A percentile compares a stretch with the other conserved stretches of the same genome.
phyloP scores from a whole-genome alignment of 2,888 invertebrate genomes.

The Dendrolimus houi region DNA sequence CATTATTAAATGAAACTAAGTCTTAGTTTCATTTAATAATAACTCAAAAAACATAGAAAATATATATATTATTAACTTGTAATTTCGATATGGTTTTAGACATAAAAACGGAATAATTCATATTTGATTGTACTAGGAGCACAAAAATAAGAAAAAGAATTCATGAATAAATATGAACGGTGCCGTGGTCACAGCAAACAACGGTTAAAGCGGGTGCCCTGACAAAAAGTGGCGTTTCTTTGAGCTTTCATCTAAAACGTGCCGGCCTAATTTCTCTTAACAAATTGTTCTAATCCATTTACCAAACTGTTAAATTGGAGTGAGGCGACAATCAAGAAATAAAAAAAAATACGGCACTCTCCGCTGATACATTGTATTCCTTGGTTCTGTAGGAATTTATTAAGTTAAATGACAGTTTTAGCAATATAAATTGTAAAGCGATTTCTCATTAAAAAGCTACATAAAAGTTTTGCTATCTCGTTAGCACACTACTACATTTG shows the following conservation, averaged over 20 bases:
- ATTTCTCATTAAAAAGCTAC: no score
- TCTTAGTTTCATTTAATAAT: no score
- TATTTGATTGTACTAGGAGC: neutral
- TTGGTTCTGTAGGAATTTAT: neutral
- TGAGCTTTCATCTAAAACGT: conserved; percentile 10
- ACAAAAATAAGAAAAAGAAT: conserved; percentile 10
- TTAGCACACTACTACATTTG: no score
- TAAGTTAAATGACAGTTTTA: no score
- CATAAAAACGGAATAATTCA: no score
- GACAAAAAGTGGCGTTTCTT: conserved; percentile 28
- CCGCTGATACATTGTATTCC: conserved; percentile 2
- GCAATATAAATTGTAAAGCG: no score
- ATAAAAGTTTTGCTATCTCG: no score
- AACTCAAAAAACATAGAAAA: no score
- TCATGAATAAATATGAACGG: conserved; percentile 34
- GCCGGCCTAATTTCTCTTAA: conserved; percentile 41
- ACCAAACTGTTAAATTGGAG: conserved; percentile 36
- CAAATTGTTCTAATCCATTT: conserved; percentile 53
- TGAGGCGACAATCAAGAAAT: conserved; percentile 29
- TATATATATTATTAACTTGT: no score
- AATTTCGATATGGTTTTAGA: no score
- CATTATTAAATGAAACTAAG: no score
- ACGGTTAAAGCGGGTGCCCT: conserved; percentile 23
- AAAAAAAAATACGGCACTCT: conserved; percentile 15
- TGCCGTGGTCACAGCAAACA: conserved; percentile 19